Base-by-base conservation (phyloP, 2,888 invertebrate genomes). In the Brachypalpus laphriformis region DNA sequence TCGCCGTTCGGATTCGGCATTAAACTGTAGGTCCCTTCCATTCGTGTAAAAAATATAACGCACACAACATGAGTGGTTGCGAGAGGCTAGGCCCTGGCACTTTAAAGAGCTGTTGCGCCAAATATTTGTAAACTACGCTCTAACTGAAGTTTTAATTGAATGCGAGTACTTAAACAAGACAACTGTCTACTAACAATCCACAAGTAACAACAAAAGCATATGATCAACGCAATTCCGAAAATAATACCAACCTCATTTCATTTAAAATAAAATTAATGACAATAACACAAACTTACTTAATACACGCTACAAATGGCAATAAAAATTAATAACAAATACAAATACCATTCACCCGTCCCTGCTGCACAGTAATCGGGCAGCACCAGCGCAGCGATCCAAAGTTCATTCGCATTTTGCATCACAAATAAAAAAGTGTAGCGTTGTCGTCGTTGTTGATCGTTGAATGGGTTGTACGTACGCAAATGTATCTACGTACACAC, bases 401-500 rank as follows among this genome's bases (percentile, higher is more conserved):
- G 82, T 82, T 82, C 71, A 82, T 77, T 77, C 71, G 77, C 82
- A 77, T 77, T 81, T 57, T 72, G 77, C 65, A 77, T 77, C 77
- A 71, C 25, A 57, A 76, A 54, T 6, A 28, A 76, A 54, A 31
- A 49, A 47, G 18, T 63, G 31, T 47, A 18, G 28, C 54, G 65
- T 51, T 34, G 34, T 47, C 16, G 37, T 8, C 22, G 20, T 8
- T 37, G 25, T 2, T 16, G 71, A 78, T 56, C 57, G 37, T 20
- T 37, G 11, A 40, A 56, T 40, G 59, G 14, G 34, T 16, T 14
- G 6, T 9, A 22, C 59, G 49, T 42, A 25, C 34, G 34, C 9
- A 8, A 4, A 31, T 16, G 31, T 16, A 28, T 16, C 22, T 9
- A n/a, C 31, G 20, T 61, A 47, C 70, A 34, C 18, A 63, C 51